phyloP scores from a whole-genome alignment of 1,140 invertebrate species.

The Littorina saxatilis region DNA sequence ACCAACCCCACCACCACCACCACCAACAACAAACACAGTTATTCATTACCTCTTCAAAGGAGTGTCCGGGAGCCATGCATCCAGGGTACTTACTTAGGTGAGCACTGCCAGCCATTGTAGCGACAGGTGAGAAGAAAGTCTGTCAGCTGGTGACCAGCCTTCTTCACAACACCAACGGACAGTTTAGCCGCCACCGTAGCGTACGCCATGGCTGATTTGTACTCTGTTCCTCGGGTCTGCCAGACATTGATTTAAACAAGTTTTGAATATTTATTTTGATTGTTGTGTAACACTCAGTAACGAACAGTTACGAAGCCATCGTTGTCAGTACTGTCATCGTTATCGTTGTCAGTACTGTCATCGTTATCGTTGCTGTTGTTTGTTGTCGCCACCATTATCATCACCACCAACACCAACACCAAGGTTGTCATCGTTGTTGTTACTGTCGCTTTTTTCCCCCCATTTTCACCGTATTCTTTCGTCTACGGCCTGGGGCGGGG shows the following conservation, averaged over 20 bases:
- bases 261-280: too few species aligned
- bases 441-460: too few species aligned
- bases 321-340: not conserved
- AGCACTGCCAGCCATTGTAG: conserved; percentile 61
- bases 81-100: conserved; percentile 56
- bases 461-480: too few species aligned
- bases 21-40: not conserved
- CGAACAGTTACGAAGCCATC: too few species aligned
- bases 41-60: too few species aligned
- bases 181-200: conserved; percentile 43
- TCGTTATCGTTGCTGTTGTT: too few species aligned
- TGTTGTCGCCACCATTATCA: too few species aligned
- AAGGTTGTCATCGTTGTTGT: too few species aligned
- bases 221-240: conserved; percentile 41
- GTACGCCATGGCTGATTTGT: conserved; percentile 51
- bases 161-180: conserved; percentile 36
- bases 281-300: too few species aligned
- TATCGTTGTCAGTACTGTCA: too few species aligned
- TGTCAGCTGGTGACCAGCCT: conserved; percentile 56
- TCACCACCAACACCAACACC: too few species aligned
- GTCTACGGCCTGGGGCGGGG: too few species aligned
- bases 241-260: not conserved
- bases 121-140: conserved; percentile 63
- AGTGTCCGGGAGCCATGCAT: not conserved
- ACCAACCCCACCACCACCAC: not conserved